phyloP scores from a whole-genome alignment of 2,888 invertebrate species.

The Dermolepida albohirtum region DNA sequence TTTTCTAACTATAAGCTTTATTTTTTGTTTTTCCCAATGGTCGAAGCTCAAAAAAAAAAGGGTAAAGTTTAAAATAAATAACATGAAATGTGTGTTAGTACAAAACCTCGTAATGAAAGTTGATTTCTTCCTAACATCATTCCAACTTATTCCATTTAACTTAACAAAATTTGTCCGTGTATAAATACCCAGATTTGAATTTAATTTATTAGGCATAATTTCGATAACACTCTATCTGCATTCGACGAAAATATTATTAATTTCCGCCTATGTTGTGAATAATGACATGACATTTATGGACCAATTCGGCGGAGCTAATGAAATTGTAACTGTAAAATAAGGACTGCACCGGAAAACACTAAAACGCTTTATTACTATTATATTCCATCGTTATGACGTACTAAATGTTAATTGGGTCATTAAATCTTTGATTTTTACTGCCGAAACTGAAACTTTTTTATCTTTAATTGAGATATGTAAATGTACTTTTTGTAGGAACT shows the following conservation, averaged over 20 bases:
- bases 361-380: constrained; percentile 22
- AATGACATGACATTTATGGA: constrained; percentile 30
- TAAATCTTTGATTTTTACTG: constrained; percentile 17
- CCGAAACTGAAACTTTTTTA: too few relatives aligned
- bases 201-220: background rate
- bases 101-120: too few relatives aligned
- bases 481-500: too few relatives aligned
- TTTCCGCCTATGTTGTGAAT: constrained; percentile 15
- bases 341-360: constrained; percentile 11
- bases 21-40: too few relatives aligned
- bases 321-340: constrained; percentile 35
- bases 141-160: too few relatives aligned
- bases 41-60: too few relatives aligned
- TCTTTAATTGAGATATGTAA: too few relatives aligned
- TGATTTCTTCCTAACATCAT: too few relatives aligned
- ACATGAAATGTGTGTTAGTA: too few relatives aligned
- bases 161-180: too few relatives aligned
- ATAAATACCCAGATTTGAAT: background rate
- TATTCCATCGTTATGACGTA: constrained; percentile 7
- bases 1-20: too few relatives aligned
- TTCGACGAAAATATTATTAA: constrained; percentile 16
- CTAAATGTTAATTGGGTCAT: constrained; percentile 23
- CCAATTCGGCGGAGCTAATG: constrained; percentile 22
- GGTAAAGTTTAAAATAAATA: too few relatives aligned
- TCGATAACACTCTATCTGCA: constrained; percentile 1